Base-by-base conservation (phyloP, 2,888 invertebrate genomes). In the Eupeodes luniger region DNA sequence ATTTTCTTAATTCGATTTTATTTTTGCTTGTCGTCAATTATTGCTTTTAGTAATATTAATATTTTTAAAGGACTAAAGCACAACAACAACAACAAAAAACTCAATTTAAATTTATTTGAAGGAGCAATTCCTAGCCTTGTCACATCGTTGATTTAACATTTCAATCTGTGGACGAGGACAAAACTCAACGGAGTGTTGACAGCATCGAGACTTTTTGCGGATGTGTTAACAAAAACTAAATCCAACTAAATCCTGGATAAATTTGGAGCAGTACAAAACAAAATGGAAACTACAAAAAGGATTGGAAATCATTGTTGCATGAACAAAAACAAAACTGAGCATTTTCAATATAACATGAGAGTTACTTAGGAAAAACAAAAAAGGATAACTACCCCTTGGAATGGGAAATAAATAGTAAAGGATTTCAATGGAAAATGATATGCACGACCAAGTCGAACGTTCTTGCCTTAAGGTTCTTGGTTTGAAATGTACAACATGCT, bases 41-140 rank as follows among this genome's bases (percentile, higher is more conserved):
- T 74, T 57, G 14, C 67, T 55, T 81, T 81, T 67, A 75, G 67
- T 81, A 74, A 67, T 61, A 57, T 66, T 16, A 66, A 80, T 44
- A 67, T 47, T 57, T 69, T 67, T 34, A 47, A 44, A 55, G 19
- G 36, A 16, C 6, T 36, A 40, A 40, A 9, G 40, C 2, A 40
- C 6, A 5, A 40, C 5, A 40, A 40, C 6, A 5, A 40, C 5
- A 40, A 40, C 5, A 40, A 40, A 40, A 40, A 40, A 40, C 40
- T 40, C 40, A 14, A 53, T 5, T 55, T 19, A 27, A n/a, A 69
- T 53, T 69, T 55, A 12, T 36, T 53, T 53, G 19, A 69, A 69
- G 19, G 34, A 69, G 69, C 6, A 36, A 36, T 69, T 69, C 12
- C 7, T 44, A 57, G 57, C 7, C 27, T 19, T 59, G 57, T 36